phyloP scores from a whole-genome alignment of 2,113 vertebrate genomes.

The Columba livia region DNA sequence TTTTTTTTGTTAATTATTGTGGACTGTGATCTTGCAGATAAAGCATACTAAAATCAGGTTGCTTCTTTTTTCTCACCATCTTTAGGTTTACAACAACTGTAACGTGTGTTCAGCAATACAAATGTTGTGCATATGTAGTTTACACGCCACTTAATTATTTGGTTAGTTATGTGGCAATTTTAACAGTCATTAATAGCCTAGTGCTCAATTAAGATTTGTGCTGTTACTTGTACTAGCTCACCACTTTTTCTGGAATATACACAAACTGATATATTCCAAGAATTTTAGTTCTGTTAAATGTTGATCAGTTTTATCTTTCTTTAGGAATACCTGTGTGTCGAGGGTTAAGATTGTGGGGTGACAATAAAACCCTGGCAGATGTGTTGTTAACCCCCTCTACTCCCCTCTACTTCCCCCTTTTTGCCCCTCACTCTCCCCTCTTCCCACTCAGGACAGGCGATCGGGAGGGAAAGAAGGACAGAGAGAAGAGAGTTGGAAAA shows the following conservation, averaged over 20 bases:
- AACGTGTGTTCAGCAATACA: not conserved
- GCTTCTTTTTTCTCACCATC: not conserved
- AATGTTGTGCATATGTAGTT: not conserved
- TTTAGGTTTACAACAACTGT: not conserved
- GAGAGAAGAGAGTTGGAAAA: too few species aligned
- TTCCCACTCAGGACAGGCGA: too few species aligned
- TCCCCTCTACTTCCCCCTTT: too few species aligned
- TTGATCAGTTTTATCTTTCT: not conserved
- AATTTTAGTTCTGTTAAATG: not conserved
- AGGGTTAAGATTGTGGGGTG: too few species aligned
- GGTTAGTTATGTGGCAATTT: not conserved
- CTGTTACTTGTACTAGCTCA: not conserved
- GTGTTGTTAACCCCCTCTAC: too few species aligned
- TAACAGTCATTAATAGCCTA: not conserved
- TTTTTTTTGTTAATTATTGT: constrained; percentile 1
- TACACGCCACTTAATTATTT: not conserved
- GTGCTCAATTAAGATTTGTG: not conserved
- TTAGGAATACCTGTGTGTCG: not conserved
- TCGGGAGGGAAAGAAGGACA: too few species aligned
- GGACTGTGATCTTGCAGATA: not conserved
- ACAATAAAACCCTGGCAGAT: too few species aligned
- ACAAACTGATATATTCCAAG: not conserved
- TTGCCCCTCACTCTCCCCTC: too few species aligned
- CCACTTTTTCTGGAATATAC: not conserved
- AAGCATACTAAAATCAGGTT: not conserved